Percentiles rank a stretch among this genome's conserved stretches.
Conservation (phyloP, 2,113 vertebrate genomes). For the Eretmodus cyanostictus region DNA sequence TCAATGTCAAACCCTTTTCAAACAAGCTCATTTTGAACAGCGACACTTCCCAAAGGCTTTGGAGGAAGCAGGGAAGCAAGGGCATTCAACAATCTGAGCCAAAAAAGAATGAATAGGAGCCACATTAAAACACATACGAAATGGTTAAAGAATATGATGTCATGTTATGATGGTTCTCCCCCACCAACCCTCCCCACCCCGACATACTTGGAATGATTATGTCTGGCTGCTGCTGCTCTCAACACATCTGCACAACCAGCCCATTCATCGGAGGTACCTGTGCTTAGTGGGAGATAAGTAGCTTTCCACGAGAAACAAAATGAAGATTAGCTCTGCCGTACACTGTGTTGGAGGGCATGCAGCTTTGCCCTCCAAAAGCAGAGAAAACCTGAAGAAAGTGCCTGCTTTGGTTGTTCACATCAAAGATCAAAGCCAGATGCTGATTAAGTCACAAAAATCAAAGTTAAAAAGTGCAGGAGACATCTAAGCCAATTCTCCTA, state of each 20-base stretch:
- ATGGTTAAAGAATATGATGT: slow-evolving; percentile 62
- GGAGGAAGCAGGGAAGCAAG: slow-evolving; percentile 21
- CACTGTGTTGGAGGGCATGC: slow-evolving; percentile 64
- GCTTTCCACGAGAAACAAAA: slow-evolving; percentile 78
- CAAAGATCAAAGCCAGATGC: slow-evolving; percentile 39
- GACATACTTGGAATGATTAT: slow-evolving; percentile 74
- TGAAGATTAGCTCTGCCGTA: slow-evolving; percentile 79
- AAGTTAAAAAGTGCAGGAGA: background rate
- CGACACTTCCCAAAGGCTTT: slow-evolving; percentile 44
- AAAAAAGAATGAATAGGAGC: background rate
- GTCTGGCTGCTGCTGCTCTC: slow-evolving; percentile 65
- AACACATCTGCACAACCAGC: slow-evolving; percentile 75
- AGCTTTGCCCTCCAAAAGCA: slow-evolving; percentile 36
- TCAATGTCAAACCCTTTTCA: slow-evolving; percentile 50
- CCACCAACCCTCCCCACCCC: slow-evolving; percentile 55
- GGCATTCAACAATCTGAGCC: slow-evolving; percentile 52
- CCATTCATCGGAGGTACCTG: slow-evolving; percentile 80
- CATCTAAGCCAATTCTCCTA: background rate
- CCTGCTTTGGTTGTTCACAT: slow-evolving; percentile 2
- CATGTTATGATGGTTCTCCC: slow-evolving; percentile 66
- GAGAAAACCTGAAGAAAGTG: slow-evolving; percentile 34
- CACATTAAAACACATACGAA: slow-evolving; percentile 29
- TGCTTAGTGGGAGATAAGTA: slow-evolving; percentile 79
- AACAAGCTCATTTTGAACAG: slow-evolving; percentile 41
- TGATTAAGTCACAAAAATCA: slow-evolving; percentile 22